A percentile compares a stretch with the other conserved stretches of the same genome.
These are phyloP conservation scores for Paratrypauchen microcephalus DNA, from an alignment of 2,797 vertebrate species.

Conservation along the genomic window DNA sequence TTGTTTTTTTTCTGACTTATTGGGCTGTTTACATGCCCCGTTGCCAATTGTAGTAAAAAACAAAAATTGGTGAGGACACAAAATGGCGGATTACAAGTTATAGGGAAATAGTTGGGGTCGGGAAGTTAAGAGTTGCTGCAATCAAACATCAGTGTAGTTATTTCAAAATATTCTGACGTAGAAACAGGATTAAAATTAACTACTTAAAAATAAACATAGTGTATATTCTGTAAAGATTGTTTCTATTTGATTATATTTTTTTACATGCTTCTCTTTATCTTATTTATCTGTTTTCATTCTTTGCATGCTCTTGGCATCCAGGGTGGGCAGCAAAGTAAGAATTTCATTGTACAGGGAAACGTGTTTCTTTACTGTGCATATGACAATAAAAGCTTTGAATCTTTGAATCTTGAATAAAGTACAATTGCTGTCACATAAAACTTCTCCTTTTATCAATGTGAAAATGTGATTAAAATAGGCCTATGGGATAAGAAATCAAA, in stretches of 20 bases:
- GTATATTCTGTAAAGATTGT: too few species aligned
- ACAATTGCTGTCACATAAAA: neutral
- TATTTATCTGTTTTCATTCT: too few species aligned
- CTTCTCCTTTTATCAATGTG: neutral
- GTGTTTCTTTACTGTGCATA: too few species aligned
- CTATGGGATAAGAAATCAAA: neutral
- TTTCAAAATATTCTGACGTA: too few species aligned
- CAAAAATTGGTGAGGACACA: conserved; percentile 6
- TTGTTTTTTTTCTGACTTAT: conserved; percentile 26
- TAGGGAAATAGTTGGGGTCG: neutral
- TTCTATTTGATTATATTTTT: too few species aligned
- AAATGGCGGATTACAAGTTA: neutral
- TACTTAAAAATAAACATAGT: neutral
- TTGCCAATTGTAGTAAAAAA: conserved; percentile 1
- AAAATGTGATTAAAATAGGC: neutral
- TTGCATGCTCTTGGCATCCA: too few species aligned
- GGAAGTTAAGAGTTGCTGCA: neutral
- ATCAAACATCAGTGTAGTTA: neutral
- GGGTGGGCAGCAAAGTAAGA: too few species aligned
- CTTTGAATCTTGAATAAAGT: too few species aligned
- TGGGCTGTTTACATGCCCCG: conserved; percentile 20
- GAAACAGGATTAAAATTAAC: neutral
- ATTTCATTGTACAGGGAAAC: too few species aligned
- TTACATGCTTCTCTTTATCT: too few species aligned
- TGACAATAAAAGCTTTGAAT: too few species aligned